Percentiles rank a stretch among this genome's conserved stretches.
Evolutionary conservation across 2,113 vertebrate species (phyloP).

Genomic region (Chaenogobius annularis): DNA sequence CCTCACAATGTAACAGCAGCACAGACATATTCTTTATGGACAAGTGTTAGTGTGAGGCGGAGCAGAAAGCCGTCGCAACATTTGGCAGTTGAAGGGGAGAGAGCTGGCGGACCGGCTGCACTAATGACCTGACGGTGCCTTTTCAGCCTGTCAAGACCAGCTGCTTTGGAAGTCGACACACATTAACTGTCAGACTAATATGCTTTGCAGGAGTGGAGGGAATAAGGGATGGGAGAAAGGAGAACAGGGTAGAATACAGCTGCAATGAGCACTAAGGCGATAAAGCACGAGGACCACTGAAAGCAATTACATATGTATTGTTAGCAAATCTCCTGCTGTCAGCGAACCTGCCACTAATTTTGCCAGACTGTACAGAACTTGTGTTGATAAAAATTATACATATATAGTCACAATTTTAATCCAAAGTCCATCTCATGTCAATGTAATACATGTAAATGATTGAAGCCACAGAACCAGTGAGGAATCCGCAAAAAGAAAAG

Average conservation of each 20-base stretch:
- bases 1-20: constrained; percentile 11
- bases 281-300: constrained; percentile 64
- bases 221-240: constrained; percentile 41
- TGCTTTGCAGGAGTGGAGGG: constrained; percentile 70
- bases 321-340: constrained; percentile 68
- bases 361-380: constrained; percentile 31
- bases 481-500: neutral
- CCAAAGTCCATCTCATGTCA: neutral
- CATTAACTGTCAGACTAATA: constrained; percentile 72
- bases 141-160: constrained; percentile 67
- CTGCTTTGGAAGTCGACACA: constrained; percentile 67
- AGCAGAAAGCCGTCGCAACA: constrained; percentile 48
- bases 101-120: constrained; percentile 56
- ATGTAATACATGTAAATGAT: neutral
- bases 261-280: constrained; percentile 63
- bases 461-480: neutral
- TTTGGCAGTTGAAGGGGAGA: constrained; percentile 61
- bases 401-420: constrained; percentile 22
- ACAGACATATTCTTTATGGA: constrained; percentile 37
- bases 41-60: constrained; percentile 25
- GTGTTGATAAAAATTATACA: constrained; percentile 2
- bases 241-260: constrained; percentile 60
- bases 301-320: constrained; percentile 75
- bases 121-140: constrained; percentile 75
- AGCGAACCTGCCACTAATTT: constrained; percentile 55